phyloP scores from a whole-genome alignment of 2,888 invertebrate species.

The Aelia acuminata region DNA sequence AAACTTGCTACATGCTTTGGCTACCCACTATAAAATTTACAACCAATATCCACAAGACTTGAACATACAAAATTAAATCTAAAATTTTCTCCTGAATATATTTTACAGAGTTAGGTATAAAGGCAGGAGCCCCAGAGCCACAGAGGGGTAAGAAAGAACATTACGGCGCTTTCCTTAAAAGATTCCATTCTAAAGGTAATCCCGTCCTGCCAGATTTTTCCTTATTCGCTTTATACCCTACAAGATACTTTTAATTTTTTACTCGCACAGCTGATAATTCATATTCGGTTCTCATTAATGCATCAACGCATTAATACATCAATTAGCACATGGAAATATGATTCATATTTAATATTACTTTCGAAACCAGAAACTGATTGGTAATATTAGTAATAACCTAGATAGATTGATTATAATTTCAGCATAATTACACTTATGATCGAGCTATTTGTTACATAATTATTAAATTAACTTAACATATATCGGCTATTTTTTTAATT shows the following conservation, averaged over 20 bases:
- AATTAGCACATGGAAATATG: too few relatives aligned
- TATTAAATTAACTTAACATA: too few relatives aligned
- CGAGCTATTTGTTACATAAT: too few relatives aligned
- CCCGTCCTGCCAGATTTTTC: neutral
- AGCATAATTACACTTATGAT: too few relatives aligned
- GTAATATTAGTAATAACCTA: too few relatives aligned
- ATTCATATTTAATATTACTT: too few relatives aligned
- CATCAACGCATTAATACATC: too few relatives aligned
- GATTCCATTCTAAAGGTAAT: conserved; percentile 22
- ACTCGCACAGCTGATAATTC: neutral
- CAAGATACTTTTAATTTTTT: neutral
- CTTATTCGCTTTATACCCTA: neutral
- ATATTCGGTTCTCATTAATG: too few relatives aligned
- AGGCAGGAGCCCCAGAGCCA: neutral
- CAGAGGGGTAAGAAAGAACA: too few relatives aligned
- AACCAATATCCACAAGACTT: conserved; percentile 12
- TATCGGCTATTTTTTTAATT: too few relatives aligned
- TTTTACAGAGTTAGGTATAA: neutral
- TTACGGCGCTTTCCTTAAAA: neutral
- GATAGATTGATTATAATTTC: too few relatives aligned
- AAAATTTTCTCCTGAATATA: neutral
- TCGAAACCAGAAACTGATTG: too few relatives aligned
- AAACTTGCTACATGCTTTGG: neutral
- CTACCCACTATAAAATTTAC: neutral
- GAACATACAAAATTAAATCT: conserved; percentile 23